phyloP scores from a whole-genome alignment of 2,888 invertebrate genomes.

The Theristus sp. region DNA sequence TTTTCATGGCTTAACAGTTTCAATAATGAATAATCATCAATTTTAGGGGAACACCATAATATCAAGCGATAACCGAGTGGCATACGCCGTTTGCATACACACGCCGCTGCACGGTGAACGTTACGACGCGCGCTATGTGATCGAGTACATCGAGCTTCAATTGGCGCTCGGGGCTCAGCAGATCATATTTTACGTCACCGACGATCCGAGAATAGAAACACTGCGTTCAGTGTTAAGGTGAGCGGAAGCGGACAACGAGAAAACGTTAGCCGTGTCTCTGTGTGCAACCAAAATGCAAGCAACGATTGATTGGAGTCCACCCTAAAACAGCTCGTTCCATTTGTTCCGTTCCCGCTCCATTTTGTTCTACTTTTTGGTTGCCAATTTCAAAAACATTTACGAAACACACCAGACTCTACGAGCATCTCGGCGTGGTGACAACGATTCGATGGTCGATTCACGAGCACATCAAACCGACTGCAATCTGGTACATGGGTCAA shows the following conservation, averaged over 20 bases:
- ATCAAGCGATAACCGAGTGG: too few relatives aligned
- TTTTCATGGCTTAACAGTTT: too few relatives aligned
- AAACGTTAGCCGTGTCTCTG: too few relatives aligned
- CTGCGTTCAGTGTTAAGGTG: neutral
- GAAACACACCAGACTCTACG: neutral
- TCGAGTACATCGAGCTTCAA: neutral
- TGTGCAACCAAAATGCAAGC: too few relatives aligned
- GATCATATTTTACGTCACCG: neutral
- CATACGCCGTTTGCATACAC: neutral
- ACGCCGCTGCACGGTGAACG: neutral
- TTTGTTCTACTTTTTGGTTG: too few relatives aligned
- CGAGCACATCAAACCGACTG: neutral
- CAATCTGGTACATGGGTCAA: neutral
- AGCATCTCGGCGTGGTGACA: neutral
- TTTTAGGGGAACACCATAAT: too few relatives aligned
- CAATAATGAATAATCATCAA: too few relatives aligned
- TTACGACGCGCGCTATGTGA: neutral
- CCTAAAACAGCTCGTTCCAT: neutral
- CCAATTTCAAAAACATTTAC: neutral
- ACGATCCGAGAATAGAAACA: neutral
- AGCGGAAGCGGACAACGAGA: too few relatives aligned
- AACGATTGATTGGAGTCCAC: neutral
- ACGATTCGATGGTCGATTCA: neutral
- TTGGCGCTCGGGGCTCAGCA: neutral
- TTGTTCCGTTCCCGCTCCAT: too few relatives aligned